A percentile compares a stretch with the other conserved stretches of the same genome.
Conservation (phyloP, 2,888 invertebrate species). For the Invenusta paracnida region DNA sequence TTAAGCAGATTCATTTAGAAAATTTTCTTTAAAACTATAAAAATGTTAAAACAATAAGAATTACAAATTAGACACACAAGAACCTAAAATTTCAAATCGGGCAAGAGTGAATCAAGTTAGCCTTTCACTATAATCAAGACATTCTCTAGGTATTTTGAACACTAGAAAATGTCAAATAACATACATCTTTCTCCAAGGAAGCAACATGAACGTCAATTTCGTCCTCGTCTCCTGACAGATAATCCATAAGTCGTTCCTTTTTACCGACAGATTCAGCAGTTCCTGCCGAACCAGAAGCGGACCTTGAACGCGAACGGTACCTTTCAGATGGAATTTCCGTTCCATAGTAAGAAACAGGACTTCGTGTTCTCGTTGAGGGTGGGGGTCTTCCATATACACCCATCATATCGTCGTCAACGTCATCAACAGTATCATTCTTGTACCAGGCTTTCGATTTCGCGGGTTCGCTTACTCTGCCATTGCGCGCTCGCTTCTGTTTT, state of each 20-base stretch:
- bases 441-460: not conserved
- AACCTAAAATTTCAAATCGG: too few relatives aligned
- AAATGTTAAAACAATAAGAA: too few relatives aligned
- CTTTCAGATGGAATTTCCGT: not conserved
- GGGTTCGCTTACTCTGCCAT: not conserved
- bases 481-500: not conserved
- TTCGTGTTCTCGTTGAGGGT: not conserved
- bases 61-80: too few relatives aligned
- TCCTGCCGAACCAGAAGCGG: not conserved
- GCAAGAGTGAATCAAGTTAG: too few relatives aligned
- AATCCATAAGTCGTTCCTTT: not conserved
- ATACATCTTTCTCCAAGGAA: not conserved
- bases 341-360: slow-evolving; percentile 12
- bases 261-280: slow-evolving; percentile 1
- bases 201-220: not conserved
- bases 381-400: slow-evolving; percentile 1
- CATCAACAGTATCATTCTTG: not conserved
- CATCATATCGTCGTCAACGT: slow-evolving; percentile 5
- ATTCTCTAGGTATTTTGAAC: too few relatives aligned
- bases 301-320: not conserved
- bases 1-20: too few relatives aligned
- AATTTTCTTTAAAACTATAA: not conserved
- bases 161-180: not conserved
- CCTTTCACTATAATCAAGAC: too few relatives aligned
- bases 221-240: not conserved